Base-by-base conservation (phyloP, 2,888 invertebrate genomes). In the Heliconius ismenius region DNA sequence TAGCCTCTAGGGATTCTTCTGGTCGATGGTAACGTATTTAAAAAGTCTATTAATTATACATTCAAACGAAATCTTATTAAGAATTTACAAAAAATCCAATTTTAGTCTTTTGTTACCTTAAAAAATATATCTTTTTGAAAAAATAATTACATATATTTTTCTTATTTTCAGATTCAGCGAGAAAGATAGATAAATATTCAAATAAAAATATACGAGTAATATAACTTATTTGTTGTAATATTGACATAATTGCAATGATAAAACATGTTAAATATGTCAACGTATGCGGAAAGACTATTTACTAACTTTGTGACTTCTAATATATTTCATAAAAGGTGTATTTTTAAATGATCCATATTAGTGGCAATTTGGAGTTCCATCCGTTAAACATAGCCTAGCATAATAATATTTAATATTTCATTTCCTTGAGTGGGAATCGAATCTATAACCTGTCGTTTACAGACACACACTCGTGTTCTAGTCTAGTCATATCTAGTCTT, bases 21-120 rank as follows among this genome's bases (percentile, higher is more conserved):
- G 65, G 39, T 36, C 65, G 65, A 39, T 65, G 65, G 15, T 65
- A 24, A 15, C n/a, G n/a, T 65, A 65, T 39, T 24, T 26, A 62
- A 6, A 60, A 26, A 26, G 62, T 7, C 26, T 62, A 15, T 26
- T 62, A 62, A 24, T 62, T 62, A 24, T 15, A 62, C 11, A 62
- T 28, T 62, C 13, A 15, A 28, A 28, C 15, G 4, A 62, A 62
- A 28, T 15, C 26, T 62, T 6, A 26, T 15, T 7, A 60, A 26
- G 13, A 24, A 4, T 60, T 60, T 32, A 32, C 18, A 18, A 49
- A 49, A 49, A 58, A 3, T 58, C 10, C 10, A 10, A n/a, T 58
- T n/a, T 58, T n/a, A 9, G 9, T 54, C 3, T 21, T 18, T 21
- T 54, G 54, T 54, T 18, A 54, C 21, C 3, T 18, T 54, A 54